Percentiles rank a stretch among this genome's conserved stretches.
Conservation (phyloP, 2,888 invertebrate genomes). For the Julus scanicus region DNA sequence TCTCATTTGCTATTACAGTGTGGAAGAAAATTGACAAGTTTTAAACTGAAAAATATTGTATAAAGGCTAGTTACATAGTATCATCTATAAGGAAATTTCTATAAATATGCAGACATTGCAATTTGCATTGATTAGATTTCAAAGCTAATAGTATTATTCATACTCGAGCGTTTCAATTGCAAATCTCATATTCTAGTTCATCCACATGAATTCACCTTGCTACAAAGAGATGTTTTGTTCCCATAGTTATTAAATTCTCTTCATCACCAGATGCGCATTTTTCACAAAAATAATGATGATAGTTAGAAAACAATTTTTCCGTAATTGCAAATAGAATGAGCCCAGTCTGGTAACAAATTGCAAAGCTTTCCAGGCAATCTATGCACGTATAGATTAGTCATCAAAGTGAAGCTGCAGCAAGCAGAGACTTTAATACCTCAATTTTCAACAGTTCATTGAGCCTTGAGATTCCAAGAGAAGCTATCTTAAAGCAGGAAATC, state of each 20-base stretch:
- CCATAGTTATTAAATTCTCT: neutral
- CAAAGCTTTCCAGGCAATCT: neutral
- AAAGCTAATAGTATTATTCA: neutral
- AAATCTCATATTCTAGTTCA: constrained; percentile 2
- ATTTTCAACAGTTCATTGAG: neutral
- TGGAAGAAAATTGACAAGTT: too few species aligned
- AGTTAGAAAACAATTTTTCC: too few species aligned
- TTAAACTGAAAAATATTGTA: too few species aligned
- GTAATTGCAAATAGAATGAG: neutral
- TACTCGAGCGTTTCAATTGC: neutral
- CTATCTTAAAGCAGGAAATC: neutral
- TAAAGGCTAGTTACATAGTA: too few species aligned
- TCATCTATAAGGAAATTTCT: neutral
- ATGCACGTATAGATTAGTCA: neutral
- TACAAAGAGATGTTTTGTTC: neutral
- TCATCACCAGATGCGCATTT: neutral
- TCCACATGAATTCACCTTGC: neutral
- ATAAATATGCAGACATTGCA: neutral
- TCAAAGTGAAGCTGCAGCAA: neutral
- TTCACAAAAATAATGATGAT: too few species aligned
- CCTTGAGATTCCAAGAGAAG: neutral
- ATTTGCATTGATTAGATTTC: neutral
- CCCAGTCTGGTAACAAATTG: neutral
- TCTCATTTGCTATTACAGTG: too few species aligned
- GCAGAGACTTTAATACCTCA: neutral